A percentile compares a stretch with the other conserved stretches of the same genome.
Evolutionary conservation across 1,140 invertebrate species (phyloP).

Genomic region (Eupristina koningsbergeri): DNA sequence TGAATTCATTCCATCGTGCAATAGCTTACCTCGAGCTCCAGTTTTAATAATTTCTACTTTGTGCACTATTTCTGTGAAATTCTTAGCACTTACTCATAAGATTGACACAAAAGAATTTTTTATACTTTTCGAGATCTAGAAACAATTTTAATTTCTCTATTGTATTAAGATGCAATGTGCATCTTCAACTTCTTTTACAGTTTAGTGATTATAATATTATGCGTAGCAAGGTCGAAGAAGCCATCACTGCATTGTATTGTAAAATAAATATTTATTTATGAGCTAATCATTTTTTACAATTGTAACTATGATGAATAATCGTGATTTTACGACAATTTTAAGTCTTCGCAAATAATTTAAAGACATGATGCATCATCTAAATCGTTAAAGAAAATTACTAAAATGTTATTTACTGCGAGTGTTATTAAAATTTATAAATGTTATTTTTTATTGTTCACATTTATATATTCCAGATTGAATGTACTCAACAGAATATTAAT

Average conservation of each 20-base stretch:
- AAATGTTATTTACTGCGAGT: not conserved
- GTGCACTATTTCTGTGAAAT: not conserved
- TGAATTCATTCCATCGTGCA: not conserved
- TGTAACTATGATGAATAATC: too few relatives aligned
- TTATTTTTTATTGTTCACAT: too few relatives aligned
- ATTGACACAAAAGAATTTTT: too few relatives aligned
- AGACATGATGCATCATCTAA: not conserved
- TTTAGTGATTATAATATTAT: not conserved
- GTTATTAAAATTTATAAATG: not conserved
- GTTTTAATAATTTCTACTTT: not conserved
- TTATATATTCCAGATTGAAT: too few relatives aligned
- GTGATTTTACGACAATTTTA: not conserved
- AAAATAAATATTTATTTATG: not conserved
- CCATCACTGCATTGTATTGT: not conserved
- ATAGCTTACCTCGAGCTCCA: not conserved
- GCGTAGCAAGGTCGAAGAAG: not conserved
- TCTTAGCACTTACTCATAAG: not conserved
- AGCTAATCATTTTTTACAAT: too few relatives aligned
- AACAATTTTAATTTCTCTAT: too few relatives aligned
- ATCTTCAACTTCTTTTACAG: not conserved
- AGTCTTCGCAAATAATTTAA: not conserved
- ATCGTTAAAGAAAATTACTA: not conserved
- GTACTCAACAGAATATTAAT: too few relatives aligned
- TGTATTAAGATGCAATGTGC: too few relatives aligned
- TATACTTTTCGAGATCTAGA: too few relatives aligned